Evolutionary conservation across 35 echinoderm and acorn worm species (phyloP).

Genomic region (Heliocidaris erythrogramma): DNA sequence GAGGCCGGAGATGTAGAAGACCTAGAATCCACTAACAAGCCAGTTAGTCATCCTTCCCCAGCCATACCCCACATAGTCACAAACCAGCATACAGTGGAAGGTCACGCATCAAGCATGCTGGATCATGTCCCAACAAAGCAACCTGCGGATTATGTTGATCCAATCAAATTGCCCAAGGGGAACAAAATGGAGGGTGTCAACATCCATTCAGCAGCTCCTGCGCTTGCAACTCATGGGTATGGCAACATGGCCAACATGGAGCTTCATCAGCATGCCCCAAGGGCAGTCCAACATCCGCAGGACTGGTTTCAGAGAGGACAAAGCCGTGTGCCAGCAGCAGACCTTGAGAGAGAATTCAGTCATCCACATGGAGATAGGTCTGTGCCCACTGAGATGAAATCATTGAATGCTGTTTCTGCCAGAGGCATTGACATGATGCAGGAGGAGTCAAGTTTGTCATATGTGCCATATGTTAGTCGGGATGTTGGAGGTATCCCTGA

Average conservation of each 20-base stretch:
- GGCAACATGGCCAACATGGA: neutral
- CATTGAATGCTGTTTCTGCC: neutral
- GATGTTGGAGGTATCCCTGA: neutral
- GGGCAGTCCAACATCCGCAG: neutral
- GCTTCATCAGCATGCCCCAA: neutral
- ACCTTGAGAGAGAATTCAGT: neutral
- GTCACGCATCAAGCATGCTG: neutral
- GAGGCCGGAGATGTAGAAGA: conserved; percentile 41
- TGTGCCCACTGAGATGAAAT: neutral
- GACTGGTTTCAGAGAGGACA: neutral
- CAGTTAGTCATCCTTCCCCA: neutral
- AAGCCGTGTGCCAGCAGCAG: neutral
- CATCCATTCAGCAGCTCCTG: neutral
- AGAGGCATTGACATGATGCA: neutral
- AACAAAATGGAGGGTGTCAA: neutral
- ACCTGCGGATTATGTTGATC: neutral
- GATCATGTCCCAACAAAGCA: neutral
- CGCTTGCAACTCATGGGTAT: neutral
- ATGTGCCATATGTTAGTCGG: neutral
- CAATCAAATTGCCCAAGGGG: neutral
- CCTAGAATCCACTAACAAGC: neutral
- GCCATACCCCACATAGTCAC: neutral
- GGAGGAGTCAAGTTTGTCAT: neutral
- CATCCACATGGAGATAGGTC: neutral
- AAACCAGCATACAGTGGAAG: neutral